Conservation (phyloP, 2,797 vertebrate genomes). For the Antrozous pallidus region DNA sequence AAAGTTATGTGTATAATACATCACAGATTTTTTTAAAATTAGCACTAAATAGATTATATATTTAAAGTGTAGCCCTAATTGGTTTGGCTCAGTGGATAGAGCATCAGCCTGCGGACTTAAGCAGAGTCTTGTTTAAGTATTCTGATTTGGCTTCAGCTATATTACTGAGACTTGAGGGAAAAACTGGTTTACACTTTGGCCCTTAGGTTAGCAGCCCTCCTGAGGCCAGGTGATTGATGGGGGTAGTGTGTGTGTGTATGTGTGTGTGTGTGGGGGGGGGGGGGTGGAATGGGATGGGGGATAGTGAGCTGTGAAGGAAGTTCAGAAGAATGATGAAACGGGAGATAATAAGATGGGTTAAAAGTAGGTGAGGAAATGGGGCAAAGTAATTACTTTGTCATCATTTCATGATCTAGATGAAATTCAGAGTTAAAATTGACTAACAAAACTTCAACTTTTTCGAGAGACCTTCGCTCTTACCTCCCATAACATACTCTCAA, state of each 20-base stretch:
- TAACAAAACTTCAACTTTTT: not conserved
- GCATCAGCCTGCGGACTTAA: no score
- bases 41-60: not conserved
- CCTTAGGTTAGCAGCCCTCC: not conserved
- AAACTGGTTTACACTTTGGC: not conserved
- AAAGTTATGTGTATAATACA: not conserved
- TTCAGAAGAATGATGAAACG: not conserved
- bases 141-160: not conserved
- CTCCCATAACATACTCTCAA: not conserved
- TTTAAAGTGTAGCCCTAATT: not conserved
- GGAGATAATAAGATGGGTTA: not conserved
- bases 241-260: no score
- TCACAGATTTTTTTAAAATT: not conserved
- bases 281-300: no score
- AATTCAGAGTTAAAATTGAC: constrained; percentile 35
- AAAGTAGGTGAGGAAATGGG: not conserved
- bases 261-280: no score
- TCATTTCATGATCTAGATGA: not conserved
- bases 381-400: constrained; percentile 18
- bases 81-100: no score
- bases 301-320: not conserved
- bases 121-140: not conserved
- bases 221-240: not conserved
- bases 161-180: not conserved
- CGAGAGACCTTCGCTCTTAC: not conserved